These are phyloP conservation scores for Proteles cristata DNA, from an alignment of 2,113 vertebrate genomes.

Conservation along the genomic window DNA sequence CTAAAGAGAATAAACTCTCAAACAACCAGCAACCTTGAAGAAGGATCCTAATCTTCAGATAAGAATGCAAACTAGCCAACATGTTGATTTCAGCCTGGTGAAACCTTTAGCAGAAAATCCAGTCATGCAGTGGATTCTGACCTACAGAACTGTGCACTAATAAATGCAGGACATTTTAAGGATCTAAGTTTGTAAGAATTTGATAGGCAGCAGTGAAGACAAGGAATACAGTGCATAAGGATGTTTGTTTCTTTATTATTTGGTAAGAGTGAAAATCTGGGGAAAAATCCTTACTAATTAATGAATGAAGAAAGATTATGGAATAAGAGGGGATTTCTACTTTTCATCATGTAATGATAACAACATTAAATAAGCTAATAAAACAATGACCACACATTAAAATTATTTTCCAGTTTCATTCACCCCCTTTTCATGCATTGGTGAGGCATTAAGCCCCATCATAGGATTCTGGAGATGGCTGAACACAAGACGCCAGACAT, in stretches of 20 bases:
- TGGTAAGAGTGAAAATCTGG: not conserved
- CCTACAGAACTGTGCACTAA: not conserved
- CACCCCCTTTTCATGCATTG: not conserved
- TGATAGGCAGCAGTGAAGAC: not conserved
- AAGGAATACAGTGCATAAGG: not conserved
- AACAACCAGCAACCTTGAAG: not conserved
- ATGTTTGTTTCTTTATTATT: not conserved
- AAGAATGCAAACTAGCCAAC: not conserved
- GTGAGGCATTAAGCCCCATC: not conserved
- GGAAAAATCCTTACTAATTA: not conserved
- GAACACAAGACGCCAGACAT: not conserved
- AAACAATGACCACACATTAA: not conserved
- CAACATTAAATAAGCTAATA: not conserved
- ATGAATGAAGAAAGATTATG: not conserved
- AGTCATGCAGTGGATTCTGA: not conserved
- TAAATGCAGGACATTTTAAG: not conserved
- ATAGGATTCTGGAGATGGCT: not conserved
- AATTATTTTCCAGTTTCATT: not conserved
- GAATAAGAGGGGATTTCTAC: not conserved
- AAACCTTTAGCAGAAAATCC: not conserved
- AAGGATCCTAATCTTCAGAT: not conserved
- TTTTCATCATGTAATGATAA: not conserved
- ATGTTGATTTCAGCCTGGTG: not conserved
- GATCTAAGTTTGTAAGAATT: not conserved
- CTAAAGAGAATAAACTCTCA: not conserved